Conservation (phyloP, 2,113 vertebrate species). For the Hypomesus transpacificus region DNA sequence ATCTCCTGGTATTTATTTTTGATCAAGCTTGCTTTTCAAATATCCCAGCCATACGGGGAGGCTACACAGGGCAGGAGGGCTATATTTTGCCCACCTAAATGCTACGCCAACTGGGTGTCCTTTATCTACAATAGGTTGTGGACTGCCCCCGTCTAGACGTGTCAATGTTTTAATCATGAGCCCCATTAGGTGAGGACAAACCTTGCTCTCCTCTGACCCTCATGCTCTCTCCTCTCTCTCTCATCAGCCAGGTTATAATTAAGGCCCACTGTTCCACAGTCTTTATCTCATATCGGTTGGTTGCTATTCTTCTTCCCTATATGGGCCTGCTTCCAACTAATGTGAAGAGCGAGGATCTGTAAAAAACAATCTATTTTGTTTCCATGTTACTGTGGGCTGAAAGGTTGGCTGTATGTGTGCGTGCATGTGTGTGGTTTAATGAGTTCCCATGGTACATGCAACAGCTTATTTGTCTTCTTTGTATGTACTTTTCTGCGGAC, state of each 20-base stretch:
- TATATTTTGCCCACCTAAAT: slow-evolving; percentile 48
- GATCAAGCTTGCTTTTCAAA: slow-evolving; percentile 58
- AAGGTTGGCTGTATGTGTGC: slow-evolving; percentile 13
- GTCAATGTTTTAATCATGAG: slow-evolving; percentile 54
- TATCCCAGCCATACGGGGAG: slow-evolving; percentile 46
- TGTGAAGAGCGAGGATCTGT: slow-evolving; percentile 21
- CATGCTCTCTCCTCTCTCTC: slow-evolving; percentile 42
- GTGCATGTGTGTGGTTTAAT: not conserved
- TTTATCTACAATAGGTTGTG: slow-evolving; percentile 54
- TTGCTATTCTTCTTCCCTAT: slow-evolving; percentile 40
- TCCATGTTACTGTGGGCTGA: slow-evolving; percentile 8
- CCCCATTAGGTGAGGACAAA: slow-evolving; percentile 34
- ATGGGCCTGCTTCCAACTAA: slow-evolving; percentile 19
- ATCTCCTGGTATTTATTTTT: slow-evolving; percentile 41
- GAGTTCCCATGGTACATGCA: no score
- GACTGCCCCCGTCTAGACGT: slow-evolving; percentile 20
- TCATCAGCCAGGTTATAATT: slow-evolving; percentile 56
- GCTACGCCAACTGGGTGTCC: slow-evolving; percentile 34
- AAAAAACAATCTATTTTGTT: not conserved
- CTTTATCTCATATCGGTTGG: slow-evolving; percentile 47
- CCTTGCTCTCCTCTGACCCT: slow-evolving; percentile 37
- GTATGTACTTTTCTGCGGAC: no score
- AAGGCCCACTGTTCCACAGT: slow-evolving; percentile 36
- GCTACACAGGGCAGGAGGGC: slow-evolving; percentile 46
- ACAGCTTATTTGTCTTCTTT: no score